phyloP scores from a whole-genome alignment of 2,113 vertebrate genomes.

The zebrafish (Danio rerio) region DNA sequence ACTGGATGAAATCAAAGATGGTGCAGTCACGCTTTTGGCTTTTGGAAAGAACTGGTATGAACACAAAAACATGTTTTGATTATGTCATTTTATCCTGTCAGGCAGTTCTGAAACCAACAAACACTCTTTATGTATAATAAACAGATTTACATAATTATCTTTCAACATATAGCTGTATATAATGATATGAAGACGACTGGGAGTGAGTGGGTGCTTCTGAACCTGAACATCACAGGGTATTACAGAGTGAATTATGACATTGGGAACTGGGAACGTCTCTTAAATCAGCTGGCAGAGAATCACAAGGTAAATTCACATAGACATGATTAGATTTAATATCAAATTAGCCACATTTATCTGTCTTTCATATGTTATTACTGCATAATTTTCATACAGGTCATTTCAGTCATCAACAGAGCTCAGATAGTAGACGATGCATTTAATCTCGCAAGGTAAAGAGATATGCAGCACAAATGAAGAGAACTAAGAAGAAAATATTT shows the following conservation, averaged over 20 bases:
- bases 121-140: background rate
- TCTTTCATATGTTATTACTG: background rate
- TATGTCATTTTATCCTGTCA: background rate
- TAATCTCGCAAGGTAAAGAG: slow-evolving; percentile 85
- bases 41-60: slow-evolving; percentile 47
- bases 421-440: slow-evolving; percentile 90
- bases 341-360: no score
- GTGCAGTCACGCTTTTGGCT: slow-evolving; percentile 57
- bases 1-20: rapidly evolving
- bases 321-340: no score
- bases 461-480: background rate
- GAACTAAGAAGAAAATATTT: no score
- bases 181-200: background rate
- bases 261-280: slow-evolving; percentile 83
- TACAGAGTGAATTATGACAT: slow-evolving; percentile 90
- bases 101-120: background rate
- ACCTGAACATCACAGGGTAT: slow-evolving; percentile 84
- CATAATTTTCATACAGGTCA: slow-evolving; percentile 65
- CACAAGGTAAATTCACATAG: slow-evolving; percentile 66
- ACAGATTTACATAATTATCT: background rate
- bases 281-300: slow-evolving; percentile 57
- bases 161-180: slow-evolving; percentile 54
- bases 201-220: slow-evolving; percentile 81
- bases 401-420: slow-evolving; percentile 87
- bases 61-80: background rate